Percentiles rank a stretch among this genome's conserved stretches.
phyloP scores from a whole-genome alignment of 2,888 invertebrate species.

The Clanis bilineata region DNA sequence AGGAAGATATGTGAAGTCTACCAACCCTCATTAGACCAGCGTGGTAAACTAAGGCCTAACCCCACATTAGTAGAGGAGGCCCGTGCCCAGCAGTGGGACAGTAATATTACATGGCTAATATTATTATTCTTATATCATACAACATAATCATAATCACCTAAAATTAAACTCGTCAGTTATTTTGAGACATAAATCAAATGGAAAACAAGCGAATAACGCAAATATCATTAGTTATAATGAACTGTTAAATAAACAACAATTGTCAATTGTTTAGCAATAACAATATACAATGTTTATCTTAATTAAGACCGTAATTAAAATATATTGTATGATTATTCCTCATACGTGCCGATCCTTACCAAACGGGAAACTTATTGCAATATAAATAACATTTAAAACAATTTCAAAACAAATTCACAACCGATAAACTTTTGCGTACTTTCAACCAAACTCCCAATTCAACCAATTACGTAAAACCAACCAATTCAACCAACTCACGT shows the following conservation, averaged over 20 bases:
- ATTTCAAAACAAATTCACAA: background rate
- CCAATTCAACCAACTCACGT: slow-evolving; percentile 85
- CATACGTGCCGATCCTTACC: background rate
- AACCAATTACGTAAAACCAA: background rate
- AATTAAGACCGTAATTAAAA: background rate
- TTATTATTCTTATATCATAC: too few species aligned
- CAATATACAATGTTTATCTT: slow-evolving; percentile 3
- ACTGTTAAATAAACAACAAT: background rate
- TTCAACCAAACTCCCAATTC: background rate
- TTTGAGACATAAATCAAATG: background rate
- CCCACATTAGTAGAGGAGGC: too few species aligned
- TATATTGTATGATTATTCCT: background rate
- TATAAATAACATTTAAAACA: background rate
- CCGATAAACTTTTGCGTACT: too few species aligned
- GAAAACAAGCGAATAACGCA: background rate
- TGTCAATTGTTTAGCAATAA: slow-evolving; percentile 4
- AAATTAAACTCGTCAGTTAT: too few species aligned
- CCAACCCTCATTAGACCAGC: too few species aligned
- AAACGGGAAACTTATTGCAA: background rate
- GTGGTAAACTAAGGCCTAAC: too few species aligned
- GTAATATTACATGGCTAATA: too few species aligned
- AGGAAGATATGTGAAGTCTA: too few species aligned
- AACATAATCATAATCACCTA: too few species aligned
- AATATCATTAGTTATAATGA: background rate
- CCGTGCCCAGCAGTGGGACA: too few species aligned